Evolutionary conservation across 2,888 invertebrate species (phyloP).

Genomic region (Cantharis rustica): DNA sequence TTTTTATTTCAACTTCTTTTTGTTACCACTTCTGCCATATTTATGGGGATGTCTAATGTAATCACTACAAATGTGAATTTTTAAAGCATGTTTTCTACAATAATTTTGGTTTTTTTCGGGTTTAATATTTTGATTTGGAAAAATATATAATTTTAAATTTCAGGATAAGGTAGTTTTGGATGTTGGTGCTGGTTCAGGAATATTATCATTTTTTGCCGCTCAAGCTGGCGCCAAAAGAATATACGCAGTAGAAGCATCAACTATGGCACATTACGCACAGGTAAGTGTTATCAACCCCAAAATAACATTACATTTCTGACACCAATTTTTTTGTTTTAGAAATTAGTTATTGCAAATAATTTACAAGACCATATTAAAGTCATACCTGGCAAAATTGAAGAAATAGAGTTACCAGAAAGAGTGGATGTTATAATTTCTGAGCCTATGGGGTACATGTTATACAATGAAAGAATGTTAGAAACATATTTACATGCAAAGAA

Average conservation of each 20-base stretch:
- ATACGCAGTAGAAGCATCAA: slow-evolving; percentile 99
- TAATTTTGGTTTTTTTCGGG: too few relatives aligned
- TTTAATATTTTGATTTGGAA: too few relatives aligned
- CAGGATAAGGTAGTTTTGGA: slow-evolving; percentile 90
- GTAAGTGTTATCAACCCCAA: slow-evolving; percentile 42
- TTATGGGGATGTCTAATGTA: too few relatives aligned
- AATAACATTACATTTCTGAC: neutral
- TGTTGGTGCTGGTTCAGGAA: slow-evolving; percentile 98
- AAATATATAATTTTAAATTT: slow-evolving; percentile 10
- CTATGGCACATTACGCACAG: slow-evolving; percentile 97
- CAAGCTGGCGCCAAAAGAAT: slow-evolving; percentile 97
- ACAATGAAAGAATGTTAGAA: slow-evolving; percentile 98
- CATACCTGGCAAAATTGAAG: slow-evolving; percentile 97
- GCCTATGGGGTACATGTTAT: slow-evolving; percentile 99
- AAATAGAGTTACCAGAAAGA: slow-evolving; percentile 91
- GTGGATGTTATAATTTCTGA: slow-evolving; percentile 98
- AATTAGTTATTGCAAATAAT: slow-evolving; percentile 87
- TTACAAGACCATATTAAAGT: slow-evolving; percentile 87
- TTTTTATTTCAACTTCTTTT: neutral
- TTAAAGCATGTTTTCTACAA: too few relatives aligned
- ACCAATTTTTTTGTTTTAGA: slow-evolving; percentile 54
- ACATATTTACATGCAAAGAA: slow-evolving; percentile 98
- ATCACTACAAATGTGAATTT: too few relatives aligned
- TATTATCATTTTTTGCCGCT: slow-evolving; percentile 96
- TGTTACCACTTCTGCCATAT: too few relatives aligned